A percentile compares a stretch with the other conserved stretches of the same genome.
These are phyloP conservation scores for Gracilinanus agilis DNA, from an alignment of 2,113 vertebrate genomes.

Conservation along the genomic window DNA sequence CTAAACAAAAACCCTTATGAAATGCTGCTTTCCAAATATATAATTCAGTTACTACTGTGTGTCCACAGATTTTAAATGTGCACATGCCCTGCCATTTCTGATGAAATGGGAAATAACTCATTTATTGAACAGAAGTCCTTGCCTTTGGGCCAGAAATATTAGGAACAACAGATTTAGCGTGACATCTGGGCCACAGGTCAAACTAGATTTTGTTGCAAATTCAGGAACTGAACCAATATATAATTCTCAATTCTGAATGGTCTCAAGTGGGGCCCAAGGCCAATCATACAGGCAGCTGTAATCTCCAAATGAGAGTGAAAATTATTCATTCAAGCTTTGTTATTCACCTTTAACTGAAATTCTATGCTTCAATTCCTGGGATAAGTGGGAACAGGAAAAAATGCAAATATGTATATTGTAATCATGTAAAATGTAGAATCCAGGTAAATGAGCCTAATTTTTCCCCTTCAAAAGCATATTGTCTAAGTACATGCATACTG, in stretches of 20 bases:
- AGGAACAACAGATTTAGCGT: not conserved
- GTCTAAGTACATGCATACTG: slow-evolving; percentile 1
- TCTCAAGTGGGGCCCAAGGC: not conserved
- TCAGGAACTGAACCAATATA: not conserved
- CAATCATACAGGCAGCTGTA: not conserved
- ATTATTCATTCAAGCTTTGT: not conserved
- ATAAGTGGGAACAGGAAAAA: not conserved
- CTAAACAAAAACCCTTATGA: not conserved
- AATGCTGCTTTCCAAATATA: not conserved
- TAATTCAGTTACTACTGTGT: slow-evolving; percentile 11
- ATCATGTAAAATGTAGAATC: slow-evolving; percentile 8
- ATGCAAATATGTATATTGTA: not conserved
- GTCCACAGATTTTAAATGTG: not conserved
- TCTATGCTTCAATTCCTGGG: slow-evolving; percentile 3
- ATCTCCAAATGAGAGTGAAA: too few species aligned
- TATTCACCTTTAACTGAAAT: not conserved
- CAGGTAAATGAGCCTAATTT: slow-evolving; percentile 4
- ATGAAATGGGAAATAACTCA: not conserved
- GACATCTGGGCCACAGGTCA: not conserved
- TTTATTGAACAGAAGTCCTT: not conserved
- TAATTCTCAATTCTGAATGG: not conserved
- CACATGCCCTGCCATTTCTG: not conserved
- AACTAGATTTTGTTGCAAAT: not conserved
- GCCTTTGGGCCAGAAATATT: not conserved
- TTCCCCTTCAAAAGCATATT: not conserved